Percentiles rank a stretch among this genome's conserved stretches.
These are phyloP conservation scores for Aricia artaxerxes DNA, from an alignment of 2,888 invertebrate species.

Conservation along the genomic window DNA sequence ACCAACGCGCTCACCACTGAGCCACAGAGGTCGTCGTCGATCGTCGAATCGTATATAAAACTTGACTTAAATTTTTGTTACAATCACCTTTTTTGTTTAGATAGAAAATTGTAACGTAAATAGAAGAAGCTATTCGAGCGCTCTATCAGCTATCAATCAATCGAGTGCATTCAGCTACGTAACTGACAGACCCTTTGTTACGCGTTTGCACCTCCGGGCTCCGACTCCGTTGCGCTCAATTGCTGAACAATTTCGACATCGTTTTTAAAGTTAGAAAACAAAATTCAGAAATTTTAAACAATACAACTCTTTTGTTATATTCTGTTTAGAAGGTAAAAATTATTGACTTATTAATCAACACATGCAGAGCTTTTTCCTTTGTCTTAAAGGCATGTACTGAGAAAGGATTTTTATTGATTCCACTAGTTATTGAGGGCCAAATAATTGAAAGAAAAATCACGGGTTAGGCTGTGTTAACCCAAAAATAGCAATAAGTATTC, in stretches of 20 bases:
- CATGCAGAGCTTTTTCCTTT: too few species aligned
- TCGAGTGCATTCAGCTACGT: slow-evolving; percentile 43
- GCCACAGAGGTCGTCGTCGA: too few species aligned
- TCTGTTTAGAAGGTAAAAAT: too few species aligned
- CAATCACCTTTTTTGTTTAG: background rate
- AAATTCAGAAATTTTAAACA: background rate
- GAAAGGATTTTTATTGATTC: too few species aligned
- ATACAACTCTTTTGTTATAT: too few species aligned
- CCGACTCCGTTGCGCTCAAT: slow-evolving; percentile 34
- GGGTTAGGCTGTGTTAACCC: too few species aligned
- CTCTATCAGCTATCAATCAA: slow-evolving; percentile 43
- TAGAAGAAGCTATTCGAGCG: slow-evolving; percentile 36
- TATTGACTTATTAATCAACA: too few species aligned
- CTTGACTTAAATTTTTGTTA: background rate
- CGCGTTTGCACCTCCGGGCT: slow-evolving; percentile 38
- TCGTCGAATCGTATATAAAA: background rate
- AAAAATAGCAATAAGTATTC: too few species aligned
- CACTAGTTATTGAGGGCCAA: too few species aligned
- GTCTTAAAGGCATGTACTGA: too few species aligned
- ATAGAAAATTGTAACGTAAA: slow-evolving; percentile 14
- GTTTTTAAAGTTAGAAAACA: background rate
- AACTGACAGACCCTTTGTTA: slow-evolving; percentile 40
- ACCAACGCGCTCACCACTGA: too few species aligned
- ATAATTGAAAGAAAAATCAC: too few species aligned
- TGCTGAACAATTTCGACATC: slow-evolving; percentile 29